Percentiles rank a stretch among this genome's conserved stretches.
Evolutionary conservation across 2,888 invertebrate species (phyloP).

Genomic region (Cistogaster globosa): DNA sequence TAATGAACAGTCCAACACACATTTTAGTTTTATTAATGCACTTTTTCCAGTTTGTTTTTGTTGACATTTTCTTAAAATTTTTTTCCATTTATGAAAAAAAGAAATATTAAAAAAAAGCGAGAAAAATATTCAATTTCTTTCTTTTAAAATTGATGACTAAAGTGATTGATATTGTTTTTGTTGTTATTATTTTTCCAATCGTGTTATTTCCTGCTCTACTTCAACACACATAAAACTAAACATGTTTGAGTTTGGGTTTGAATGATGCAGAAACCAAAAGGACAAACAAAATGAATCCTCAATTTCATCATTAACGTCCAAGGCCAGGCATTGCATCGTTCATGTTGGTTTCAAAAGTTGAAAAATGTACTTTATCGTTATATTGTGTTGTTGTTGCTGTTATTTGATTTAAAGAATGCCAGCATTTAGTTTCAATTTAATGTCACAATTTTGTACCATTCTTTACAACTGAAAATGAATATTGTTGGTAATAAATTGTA

Average conservation of each 20-base stretch:
- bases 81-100: conserved; percentile 9
- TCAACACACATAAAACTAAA: conserved; percentile 13
- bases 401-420: conserved; percentile 31
- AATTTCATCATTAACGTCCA: conserved; percentile 31
- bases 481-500: conserved; percentile 39
- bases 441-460: conserved; percentile 54
- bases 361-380: neutral
- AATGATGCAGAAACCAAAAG: conserved; percentile 24
- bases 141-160: conserved; percentile 56
- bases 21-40: no score
- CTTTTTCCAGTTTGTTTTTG: no score
- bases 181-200: conserved; percentile 10
- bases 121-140: conserved; percentile 47
- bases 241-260: conserved; percentile 11
- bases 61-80: no score
- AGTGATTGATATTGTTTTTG: conserved; percentile 63
- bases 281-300: conserved; percentile 5
- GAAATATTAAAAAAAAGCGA: neutral
- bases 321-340: conserved; percentile 20
- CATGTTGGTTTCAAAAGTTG: neutral
- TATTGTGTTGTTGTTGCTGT: neutral
- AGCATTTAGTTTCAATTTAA: conserved; percentile 49
- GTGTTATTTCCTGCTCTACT: conserved; percentile 18
- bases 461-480: conserved; percentile 33
- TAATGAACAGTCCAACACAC: no score